Conservation (phyloP, 2,888 invertebrate genomes). For the Drosophila monieri region DNA sequence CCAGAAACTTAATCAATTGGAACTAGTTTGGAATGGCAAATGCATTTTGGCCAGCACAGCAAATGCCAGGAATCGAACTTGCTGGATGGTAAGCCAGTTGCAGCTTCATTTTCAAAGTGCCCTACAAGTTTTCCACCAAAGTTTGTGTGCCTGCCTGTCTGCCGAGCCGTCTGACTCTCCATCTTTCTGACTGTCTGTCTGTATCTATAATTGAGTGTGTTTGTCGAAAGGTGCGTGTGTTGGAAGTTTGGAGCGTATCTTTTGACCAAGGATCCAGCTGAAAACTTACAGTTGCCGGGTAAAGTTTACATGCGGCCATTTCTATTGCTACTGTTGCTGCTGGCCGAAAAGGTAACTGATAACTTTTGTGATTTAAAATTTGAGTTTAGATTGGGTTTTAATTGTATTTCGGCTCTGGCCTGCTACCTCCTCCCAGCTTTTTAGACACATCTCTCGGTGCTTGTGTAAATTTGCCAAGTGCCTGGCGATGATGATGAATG, state of each 20-base stretch:
- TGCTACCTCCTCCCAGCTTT: not conserved
- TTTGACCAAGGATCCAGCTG: slow-evolving; percentile 57
- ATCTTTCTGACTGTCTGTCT: slow-evolving; percentile 7
- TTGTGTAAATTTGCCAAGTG: slow-evolving; percentile 60
- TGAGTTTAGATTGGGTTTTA: slow-evolving; percentile 69
- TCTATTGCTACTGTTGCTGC: slow-evolving; percentile 19
- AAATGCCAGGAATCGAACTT: slow-evolving; percentile 39
- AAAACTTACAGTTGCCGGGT: slow-evolving; percentile 31
- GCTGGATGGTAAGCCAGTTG: slow-evolving; percentile 11
- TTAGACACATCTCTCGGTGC: slow-evolving; percentile 11
- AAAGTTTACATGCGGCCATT: slow-evolving; percentile 35
- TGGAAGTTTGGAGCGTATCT: slow-evolving; percentile 48
- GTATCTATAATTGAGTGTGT: slow-evolving; percentile 56
- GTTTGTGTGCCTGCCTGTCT: slow-evolving; percentile 15
- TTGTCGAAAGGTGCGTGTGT: slow-evolving; percentile 52
- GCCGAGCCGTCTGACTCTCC: not conserved
- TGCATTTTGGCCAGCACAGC: slow-evolving; percentile 63
- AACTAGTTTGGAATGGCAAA: slow-evolving; percentile 73
- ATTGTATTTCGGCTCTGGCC: slow-evolving; percentile 57
- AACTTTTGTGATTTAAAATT: slow-evolving; percentile 68
- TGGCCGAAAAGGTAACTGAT: slow-evolving; percentile 58
- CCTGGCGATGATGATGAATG: slow-evolving; percentile 49
- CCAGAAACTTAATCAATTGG: slow-evolving; percentile 77
- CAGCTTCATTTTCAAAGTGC: slow-evolving; percentile 57
- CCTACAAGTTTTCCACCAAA: slow-evolving; percentile 43